Conservation (phyloP, 2,888 invertebrate genomes). For the Balanococcus diminutus region DNA sequence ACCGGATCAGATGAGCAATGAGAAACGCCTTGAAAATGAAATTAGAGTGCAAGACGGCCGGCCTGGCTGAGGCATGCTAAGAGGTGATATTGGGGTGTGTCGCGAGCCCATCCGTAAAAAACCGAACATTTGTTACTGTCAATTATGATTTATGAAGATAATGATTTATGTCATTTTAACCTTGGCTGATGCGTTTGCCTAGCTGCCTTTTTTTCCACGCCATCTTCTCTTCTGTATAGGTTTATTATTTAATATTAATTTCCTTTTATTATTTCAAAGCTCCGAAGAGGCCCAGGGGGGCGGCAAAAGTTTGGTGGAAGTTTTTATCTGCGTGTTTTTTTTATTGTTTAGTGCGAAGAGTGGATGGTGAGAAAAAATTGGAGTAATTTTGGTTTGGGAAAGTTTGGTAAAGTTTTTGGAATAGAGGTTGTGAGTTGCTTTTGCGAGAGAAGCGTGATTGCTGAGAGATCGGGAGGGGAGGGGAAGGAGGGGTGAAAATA, state of each 20-base stretch:
- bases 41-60: neutral
- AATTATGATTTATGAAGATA: conserved; percentile 37
- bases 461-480: too few species aligned
- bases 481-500: too few species aligned
- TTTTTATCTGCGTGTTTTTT: too few species aligned
- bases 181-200: conserved; percentile 14
- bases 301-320: neutral
- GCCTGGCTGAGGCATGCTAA: neutral
- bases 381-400: neutral
- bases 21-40: neutral
- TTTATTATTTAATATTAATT: conserved; percentile 22
- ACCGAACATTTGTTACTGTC: conserved; percentile 31
- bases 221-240: neutral
- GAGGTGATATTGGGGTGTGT: neutral
- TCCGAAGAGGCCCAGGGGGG: neutral
- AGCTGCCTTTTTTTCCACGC: neutral
- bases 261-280: conserved; percentile 27
- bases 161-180: conserved; percentile 38
- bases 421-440: too few species aligned
- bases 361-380: neutral
- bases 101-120: neutral
- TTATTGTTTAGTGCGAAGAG: too few species aligned
- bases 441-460: too few species aligned
- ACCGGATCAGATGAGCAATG: too few species aligned
- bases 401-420: neutral